Conservation (phyloP, 2,797 vertebrate genomes). For the Monodelphis domestica region DNA sequence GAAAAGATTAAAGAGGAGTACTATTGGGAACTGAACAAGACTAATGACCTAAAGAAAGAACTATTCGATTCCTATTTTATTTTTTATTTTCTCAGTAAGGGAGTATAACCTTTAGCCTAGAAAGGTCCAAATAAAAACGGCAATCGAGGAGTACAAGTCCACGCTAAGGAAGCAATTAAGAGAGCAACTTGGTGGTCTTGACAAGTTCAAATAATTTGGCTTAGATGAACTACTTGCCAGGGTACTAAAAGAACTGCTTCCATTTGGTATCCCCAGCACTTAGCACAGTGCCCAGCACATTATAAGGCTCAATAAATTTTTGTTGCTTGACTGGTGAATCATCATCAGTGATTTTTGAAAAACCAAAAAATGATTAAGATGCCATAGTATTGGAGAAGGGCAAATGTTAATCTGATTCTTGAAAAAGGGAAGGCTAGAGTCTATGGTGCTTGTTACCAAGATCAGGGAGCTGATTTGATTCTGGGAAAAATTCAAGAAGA, state of each 20-base stretch:
- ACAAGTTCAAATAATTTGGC: background rate
- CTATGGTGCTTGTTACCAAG: background rate
- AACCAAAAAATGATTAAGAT: background rate
- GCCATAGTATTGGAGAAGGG: too few relatives aligned
- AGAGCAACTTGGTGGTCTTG: background rate
- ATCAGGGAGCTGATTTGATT: background rate
- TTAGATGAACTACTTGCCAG: background rate
- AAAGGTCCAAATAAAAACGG: background rate
- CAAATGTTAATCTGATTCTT: background rate
- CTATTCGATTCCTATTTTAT: background rate
- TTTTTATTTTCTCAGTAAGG: background rate
- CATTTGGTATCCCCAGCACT: background rate
- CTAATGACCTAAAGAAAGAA: background rate
- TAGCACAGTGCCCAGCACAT: background rate
- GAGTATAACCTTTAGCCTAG: background rate
- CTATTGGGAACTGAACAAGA: background rate
- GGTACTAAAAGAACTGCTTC: background rate
- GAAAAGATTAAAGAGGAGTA: background rate
- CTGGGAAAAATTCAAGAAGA: background rate
- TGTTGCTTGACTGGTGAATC: background rate
- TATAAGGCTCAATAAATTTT: background rate
- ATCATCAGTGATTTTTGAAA: background rate
- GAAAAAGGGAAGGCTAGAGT: background rate
- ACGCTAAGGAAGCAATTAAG: background rate
- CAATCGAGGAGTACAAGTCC: background rate